Conservation (phyloP, 2,797 vertebrate species). For the Coluber constrictor region DNA sequence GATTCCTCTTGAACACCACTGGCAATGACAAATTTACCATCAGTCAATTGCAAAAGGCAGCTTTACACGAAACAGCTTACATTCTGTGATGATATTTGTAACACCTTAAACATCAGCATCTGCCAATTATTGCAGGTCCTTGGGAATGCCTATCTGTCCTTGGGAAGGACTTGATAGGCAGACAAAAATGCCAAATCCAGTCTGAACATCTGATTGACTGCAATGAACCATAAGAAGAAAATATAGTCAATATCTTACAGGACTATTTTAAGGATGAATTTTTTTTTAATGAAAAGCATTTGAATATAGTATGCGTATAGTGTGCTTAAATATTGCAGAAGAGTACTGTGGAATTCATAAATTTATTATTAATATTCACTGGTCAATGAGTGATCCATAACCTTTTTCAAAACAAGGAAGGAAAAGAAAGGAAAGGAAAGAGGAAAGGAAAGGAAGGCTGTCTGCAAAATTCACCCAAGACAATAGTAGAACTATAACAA, state of each 20-base stretch:
- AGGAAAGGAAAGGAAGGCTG: background rate
- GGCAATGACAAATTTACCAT: background rate
- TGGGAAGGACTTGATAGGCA: background rate
- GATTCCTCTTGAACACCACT: background rate
- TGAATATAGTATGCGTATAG: background rate
- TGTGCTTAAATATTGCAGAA: background rate
- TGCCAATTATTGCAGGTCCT: background rate
- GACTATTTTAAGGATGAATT: background rate
- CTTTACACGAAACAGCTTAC: background rate
- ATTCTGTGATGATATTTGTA: background rate
- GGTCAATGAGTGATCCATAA: background rate
- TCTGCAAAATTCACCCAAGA: conserved; percentile 31
- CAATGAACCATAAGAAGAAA: background rate
- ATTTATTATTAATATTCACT: background rate
- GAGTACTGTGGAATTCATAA: background rate
- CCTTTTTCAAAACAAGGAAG: background rate
- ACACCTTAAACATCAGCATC: background rate
- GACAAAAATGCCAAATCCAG: background rate
- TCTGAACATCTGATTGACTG: background rate
- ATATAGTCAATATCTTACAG: background rate
- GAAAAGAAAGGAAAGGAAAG: background rate
- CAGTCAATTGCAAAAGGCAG: background rate
- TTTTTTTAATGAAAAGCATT: background rate
- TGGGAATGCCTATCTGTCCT: background rate
- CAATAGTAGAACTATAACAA: conserved; percentile 14